Percentiles rank a stretch among this genome's conserved stretches.
phyloP scores from a whole-genome alignment of 2,888 invertebrate species.

The Watsonalla binaria region DNA sequence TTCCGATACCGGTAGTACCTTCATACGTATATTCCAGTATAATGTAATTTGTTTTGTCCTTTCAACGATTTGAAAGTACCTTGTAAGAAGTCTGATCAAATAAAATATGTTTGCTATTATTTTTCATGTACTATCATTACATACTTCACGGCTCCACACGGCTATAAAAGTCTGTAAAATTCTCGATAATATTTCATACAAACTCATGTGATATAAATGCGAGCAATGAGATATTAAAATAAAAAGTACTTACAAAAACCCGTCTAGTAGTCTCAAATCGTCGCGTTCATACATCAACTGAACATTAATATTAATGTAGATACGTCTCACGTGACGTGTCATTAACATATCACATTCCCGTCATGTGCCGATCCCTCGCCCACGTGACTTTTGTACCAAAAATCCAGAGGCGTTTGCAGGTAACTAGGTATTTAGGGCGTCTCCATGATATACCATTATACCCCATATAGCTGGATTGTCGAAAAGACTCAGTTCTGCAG shows the following conservation, averaged over 20 bases:
- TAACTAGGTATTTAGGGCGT: not conserved
- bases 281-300: constrained; percentile 26
- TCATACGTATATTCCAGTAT: too few species aligned
- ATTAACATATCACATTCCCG: constrained; percentile 39
- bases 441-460: too few species aligned
- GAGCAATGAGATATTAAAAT: not conserved
- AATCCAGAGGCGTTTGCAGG: not conserved
- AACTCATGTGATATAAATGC: too few species aligned
- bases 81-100: not conserved
- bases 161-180: not conserved
- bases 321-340: constrained; percentile 33
- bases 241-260: not conserved
- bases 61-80: too few species aligned
- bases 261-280: constrained; percentile 23
- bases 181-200: too few species aligned
- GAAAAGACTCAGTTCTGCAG: too few species aligned
- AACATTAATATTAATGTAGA: constrained; percentile 39
- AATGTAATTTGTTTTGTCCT: too few species aligned
- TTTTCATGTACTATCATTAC: too few species aligned
- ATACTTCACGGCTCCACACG: too few species aligned
- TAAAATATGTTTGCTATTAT: too few species aligned
- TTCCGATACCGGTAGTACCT: too few species aligned
- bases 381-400: constrained; percentile 4
- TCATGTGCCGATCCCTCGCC: constrained; percentile 19
- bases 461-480: too few species aligned